Base-by-base conservation (phyloP, 1,140 invertebrate species). In the Scaptodrosophila lebanonensis region DNA sequence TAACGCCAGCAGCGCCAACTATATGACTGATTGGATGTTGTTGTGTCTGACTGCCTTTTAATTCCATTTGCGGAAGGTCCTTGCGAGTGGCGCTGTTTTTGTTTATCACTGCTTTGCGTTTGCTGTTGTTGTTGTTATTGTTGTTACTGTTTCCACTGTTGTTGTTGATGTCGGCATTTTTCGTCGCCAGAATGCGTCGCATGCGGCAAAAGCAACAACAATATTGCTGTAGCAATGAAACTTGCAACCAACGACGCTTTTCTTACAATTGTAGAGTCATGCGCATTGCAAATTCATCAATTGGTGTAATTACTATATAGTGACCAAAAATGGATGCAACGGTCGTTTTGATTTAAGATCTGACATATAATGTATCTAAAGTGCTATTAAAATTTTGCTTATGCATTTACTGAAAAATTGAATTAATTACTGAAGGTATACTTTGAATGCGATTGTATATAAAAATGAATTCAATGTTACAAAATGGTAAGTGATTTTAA, bases 101-200 rank as follows among this genome's bases (percentile, higher is more conserved):
- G 75, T 79, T 82, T 79, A 79, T 82, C 62, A 61, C 52, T 79
- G 69, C 57, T 75, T 61, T 61, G 54, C 48, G 61, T 45, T 60
- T 54, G 59, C 61, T 17, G 30, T 57, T 45, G 59, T 47, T 48
- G 35, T 56, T 49, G 40, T 15, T 39, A 33, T n/a, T 38, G 49
- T 16, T 48, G 35, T 16, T 36, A 42, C 18, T 22, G 17, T 64
- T 64, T 48, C 42, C 33, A 42, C 57, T 61, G 33, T 54, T 68
- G 20, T 68, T 69, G 50, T 57, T 82, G 62, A 59, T 82, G 73
- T 79, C 75, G 75, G 75, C 76, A 62, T 71, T 57, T 71, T 52
- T 73, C 75, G 54, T 68, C 44, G 48, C 32, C 29, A 71, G 73
- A 50, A 65, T 68, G 56, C 54, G 36, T 30, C 39, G 35, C 36